Conservation (phyloP, 2,113 vertebrate genomes). For the Columba livia region DNA sequence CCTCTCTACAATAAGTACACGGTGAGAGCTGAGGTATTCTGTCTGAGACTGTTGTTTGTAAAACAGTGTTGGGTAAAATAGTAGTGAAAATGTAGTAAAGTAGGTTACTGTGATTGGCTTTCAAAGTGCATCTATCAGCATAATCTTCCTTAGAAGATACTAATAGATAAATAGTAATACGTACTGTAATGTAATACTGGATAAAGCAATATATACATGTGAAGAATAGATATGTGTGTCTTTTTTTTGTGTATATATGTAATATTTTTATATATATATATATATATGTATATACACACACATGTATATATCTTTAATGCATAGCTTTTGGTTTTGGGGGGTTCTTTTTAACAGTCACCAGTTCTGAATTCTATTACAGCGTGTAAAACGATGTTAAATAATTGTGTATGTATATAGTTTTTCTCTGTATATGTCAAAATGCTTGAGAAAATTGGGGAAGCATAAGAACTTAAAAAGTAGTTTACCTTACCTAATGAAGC, state of each 20-base stretch:
- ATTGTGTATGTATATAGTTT: not conserved
- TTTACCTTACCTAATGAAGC: not conserved
- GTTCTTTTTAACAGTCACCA: not conserved
- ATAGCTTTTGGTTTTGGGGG: not conserved
- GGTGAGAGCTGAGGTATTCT: conserved; percentile 71
- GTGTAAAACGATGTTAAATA: not conserved
- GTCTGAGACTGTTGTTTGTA: not conserved
- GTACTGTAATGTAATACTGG: not conserved
- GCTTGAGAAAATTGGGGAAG: not conserved
- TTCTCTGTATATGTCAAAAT: not conserved
- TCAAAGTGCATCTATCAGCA: not conserved
- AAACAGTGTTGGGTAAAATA: not conserved
- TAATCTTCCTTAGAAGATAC: not conserved
- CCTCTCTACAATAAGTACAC: conserved; percentile 93
- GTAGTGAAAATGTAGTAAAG: not conserved
- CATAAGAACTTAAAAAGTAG: not conserved
- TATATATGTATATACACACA: not conserved
- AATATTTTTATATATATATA: not conserved
- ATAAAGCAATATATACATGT: not conserved
- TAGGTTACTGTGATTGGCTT: not conserved
- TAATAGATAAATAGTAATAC: not conserved
- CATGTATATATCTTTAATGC: not conserved
- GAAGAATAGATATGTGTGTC: not conserved
- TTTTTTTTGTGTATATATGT: not conserved
- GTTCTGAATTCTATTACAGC: not conserved